Conservation (phyloP, 2,888 invertebrate species). For the Acleris cristana region DNA sequence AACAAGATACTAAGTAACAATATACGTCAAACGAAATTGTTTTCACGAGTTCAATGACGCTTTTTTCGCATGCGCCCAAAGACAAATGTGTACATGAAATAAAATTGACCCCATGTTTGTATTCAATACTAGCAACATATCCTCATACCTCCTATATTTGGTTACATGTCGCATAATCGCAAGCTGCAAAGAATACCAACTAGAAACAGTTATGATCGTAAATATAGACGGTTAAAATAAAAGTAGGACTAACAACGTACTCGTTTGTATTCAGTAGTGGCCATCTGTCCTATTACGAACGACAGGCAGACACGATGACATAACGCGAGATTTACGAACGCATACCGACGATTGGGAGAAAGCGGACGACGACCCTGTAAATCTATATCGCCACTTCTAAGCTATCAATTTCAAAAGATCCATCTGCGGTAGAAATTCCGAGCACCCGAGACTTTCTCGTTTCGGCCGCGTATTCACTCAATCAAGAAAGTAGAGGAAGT, state of each 20-base stretch:
- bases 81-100: conserved; percentile 41
- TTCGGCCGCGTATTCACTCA: conserved; percentile 55
- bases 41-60: conserved; percentile 31
- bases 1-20: conserved; percentile 6
- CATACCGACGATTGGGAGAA: conserved; percentile 62
- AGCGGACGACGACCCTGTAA: conserved; percentile 67
- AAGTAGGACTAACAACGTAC: conserved; percentile 38
- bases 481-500: conserved; percentile 68
- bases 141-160: conserved; percentile 60
- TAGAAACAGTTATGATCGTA: conserved; percentile 51
- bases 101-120: conserved; percentile 50
- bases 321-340: conserved; percentile 60
- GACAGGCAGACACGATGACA: conserved; percentile 56
- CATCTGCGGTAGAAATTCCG: conserved; percentile 49
- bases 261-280: conserved; percentile 41
- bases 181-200: conserved; percentile 56
- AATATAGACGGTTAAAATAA: conserved; percentile 33
- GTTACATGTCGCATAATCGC: conserved; percentile 50
- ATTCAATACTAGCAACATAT: conserved; percentile 50
- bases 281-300: conserved; percentile 45
- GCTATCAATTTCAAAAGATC: conserved; percentile 58
- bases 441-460: conserved; percentile 53
- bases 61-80: conserved; percentile 17
- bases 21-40: conserved; percentile 28
- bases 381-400: conserved; percentile 55